Conservation (phyloP, 2,888 invertebrate species). For the Tuberolachnus salignus region DNA sequence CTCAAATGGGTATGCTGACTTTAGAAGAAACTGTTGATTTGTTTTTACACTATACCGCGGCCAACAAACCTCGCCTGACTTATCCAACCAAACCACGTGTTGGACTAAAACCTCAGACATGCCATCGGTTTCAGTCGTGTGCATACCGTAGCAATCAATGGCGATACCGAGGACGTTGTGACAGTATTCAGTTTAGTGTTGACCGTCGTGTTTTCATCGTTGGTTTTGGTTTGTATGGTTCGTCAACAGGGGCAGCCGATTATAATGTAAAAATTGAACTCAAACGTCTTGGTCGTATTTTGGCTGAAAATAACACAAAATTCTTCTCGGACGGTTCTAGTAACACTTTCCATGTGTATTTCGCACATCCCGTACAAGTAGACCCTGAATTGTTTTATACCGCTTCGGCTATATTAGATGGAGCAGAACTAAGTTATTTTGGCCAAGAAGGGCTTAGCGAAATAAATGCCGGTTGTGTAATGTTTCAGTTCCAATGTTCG, state of each 20-base stretch:
- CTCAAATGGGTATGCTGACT: conserved; percentile 88
- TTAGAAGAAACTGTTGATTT: conserved; percentile 93
- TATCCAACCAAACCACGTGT: conserved; percentile 83
- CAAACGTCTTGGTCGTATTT: conserved; percentile 83
- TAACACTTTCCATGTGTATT: conserved; percentile 90
- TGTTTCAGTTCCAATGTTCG: conserved; percentile 96
- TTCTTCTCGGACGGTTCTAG: conserved; percentile 97
- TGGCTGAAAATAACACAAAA: conserved; percentile 90
- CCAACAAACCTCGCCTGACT: conserved; percentile 79
- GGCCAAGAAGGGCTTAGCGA: conserved; percentile 97
- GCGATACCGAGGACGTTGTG: conserved; percentile 94
- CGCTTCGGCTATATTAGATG: conserved; percentile 92
- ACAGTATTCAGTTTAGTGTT: conserved; percentile 95
- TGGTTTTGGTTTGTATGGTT: conserved; percentile 94
- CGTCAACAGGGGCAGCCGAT: conserved; percentile 93
- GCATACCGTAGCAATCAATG: conserved; percentile 97
- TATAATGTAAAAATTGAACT: conserved; percentile 94
- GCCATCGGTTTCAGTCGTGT: conserved; percentile 94
- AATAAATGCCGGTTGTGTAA: conserved; percentile 83
- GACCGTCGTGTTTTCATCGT: conserved; percentile 95
- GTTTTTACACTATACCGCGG: conserved; percentile 92
- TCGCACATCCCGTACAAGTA: conserved; percentile 79
- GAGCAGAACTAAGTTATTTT: conserved; percentile 92
- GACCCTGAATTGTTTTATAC: conserved; percentile 94
- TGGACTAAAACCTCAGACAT: conserved; percentile 88